Conservation (phyloP, 2,888 invertebrate genomes). For the Baccha elongata region DNA sequence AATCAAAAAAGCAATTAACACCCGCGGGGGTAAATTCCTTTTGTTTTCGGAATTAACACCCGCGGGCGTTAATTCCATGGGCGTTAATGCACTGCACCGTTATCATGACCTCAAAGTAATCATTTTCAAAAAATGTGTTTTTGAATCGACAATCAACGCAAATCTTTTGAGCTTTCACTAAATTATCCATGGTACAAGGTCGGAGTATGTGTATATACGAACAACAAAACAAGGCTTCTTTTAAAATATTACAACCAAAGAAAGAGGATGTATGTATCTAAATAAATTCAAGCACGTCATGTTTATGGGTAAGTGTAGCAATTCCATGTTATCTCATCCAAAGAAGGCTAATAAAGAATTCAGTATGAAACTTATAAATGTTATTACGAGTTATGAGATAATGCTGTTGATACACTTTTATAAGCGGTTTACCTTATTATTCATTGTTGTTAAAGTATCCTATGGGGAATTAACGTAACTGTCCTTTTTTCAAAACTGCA, state of each 20-base stretch:
- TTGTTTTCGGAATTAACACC: too few species aligned
- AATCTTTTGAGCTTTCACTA: slow-evolving; percentile 42
- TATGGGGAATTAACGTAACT: not conserved
- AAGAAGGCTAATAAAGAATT: slow-evolving; percentile 12
- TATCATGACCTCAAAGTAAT: too few species aligned
- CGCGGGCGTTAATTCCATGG: too few species aligned
- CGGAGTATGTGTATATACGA: not conserved
- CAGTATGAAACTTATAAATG: slow-evolving; percentile 30
- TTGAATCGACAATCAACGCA: slow-evolving; percentile 34
- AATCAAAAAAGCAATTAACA: too few species aligned
- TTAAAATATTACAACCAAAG: not conserved
- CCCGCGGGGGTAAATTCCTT: too few species aligned
- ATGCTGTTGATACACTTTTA: slow-evolving; percentile 37
- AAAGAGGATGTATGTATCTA: not conserved
- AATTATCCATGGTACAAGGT: slow-evolving; percentile 4
- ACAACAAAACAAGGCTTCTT: slow-evolving; percentile 13
- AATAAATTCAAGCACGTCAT: too few species aligned
- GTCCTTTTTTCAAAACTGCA: not conserved
- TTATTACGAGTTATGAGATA: slow-evolving; percentile 46
- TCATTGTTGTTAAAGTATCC: slow-evolving; percentile 7
- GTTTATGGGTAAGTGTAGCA: not conserved
- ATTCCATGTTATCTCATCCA: not conserved
- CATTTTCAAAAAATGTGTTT: not conserved
- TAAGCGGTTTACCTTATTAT: too few species aligned
- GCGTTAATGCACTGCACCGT: too few species aligned